Conservation (phyloP, 2,113 vertebrate species). For the Hippocampus barbouri region DNA sequence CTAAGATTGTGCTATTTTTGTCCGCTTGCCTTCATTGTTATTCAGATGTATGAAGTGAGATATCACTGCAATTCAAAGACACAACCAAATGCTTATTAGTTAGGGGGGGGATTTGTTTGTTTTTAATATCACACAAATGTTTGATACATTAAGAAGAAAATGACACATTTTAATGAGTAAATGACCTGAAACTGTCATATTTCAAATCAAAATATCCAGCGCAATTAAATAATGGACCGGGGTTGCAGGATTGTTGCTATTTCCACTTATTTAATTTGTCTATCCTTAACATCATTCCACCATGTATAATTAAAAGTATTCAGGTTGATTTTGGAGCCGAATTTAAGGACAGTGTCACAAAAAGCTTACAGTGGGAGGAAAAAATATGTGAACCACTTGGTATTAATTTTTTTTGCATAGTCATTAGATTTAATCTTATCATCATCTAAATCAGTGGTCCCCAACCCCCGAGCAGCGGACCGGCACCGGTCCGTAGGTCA, state of each 20-base stretch:
- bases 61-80: background rate
- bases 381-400: too few species aligned
- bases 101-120: background rate
- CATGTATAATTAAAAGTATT: background rate
- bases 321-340: background rate
- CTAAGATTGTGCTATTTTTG: conserved; percentile 52
- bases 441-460: too few species aligned
- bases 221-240: background rate
- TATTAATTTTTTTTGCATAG: too few species aligned
- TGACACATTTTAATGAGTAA: background rate
- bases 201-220: background rate
- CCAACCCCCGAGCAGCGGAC: too few species aligned
- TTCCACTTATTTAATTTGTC: background rate
- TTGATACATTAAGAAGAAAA: background rate
- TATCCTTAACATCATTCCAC: background rate
- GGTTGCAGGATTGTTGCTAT: background rate
- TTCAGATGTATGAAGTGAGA: conserved; percentile 30
- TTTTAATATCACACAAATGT: too few species aligned
- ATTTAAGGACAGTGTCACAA: background rate
- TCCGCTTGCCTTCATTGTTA: conserved; percentile 36
- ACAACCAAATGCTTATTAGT: background rate
- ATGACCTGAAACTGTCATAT: background rate
- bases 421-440: too few species aligned
- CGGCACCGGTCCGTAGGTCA: too few species aligned
- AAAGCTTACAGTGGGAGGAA: too few species aligned